These are phyloP conservation scores for Bettongia penicillata DNA, from an alignment of 2,113 vertebrate species.

Conservation along the genomic window DNA sequence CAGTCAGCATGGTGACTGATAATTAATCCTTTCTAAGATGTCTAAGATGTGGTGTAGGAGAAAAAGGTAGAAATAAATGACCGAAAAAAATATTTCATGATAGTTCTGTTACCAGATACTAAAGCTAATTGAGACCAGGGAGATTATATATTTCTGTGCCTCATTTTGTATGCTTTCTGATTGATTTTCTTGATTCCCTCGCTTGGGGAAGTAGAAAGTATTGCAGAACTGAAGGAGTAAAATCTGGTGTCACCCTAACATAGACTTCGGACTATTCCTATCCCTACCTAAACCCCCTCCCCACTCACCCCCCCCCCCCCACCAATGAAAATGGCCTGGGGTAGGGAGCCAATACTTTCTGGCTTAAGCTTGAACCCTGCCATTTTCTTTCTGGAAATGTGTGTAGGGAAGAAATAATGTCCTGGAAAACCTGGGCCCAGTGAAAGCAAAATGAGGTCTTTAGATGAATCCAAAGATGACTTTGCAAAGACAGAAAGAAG, in stretches of 20 bases:
- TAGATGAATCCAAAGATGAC: slow-evolving; percentile 35
- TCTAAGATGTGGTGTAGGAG: background rate
- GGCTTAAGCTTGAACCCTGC: background rate
- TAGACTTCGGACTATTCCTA: background rate
- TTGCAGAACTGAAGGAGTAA: background rate
- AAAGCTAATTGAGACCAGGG: background rate
- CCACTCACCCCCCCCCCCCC: background rate
- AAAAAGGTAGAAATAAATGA: background rate
- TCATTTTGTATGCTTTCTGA: background rate
- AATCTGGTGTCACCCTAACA: background rate
- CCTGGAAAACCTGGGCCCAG: background rate
- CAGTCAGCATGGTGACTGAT: background rate
- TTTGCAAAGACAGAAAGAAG: slow-evolving; percentile 56
- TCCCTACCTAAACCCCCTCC: background rate
- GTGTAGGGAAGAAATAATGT: slow-evolving; percentile 34
- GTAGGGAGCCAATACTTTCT: background rate
- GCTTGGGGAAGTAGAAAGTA: background rate
- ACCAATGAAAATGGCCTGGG: background rate
- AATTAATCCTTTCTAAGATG: background rate
- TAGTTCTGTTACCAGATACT: background rate
- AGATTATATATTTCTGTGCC: background rate
- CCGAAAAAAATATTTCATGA: background rate
- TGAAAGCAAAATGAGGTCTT: slow-evolving; percentile 42
- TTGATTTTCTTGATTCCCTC: background rate
- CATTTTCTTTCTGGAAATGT: background rate